phyloP scores from a whole-genome alignment of 2,113 vertebrate species.

The Colinus virginianus region DNA sequence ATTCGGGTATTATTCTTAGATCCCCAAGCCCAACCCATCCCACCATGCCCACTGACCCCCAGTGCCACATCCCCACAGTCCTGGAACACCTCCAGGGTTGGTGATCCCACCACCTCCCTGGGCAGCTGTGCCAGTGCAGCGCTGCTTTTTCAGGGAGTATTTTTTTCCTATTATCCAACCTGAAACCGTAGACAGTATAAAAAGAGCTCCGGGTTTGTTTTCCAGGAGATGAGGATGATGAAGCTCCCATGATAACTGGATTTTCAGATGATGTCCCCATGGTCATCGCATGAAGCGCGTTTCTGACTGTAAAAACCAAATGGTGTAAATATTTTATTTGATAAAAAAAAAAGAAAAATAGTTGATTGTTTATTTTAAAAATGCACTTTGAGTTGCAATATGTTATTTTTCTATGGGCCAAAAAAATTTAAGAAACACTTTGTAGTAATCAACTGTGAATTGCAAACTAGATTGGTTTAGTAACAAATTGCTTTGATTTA shows the following conservation, averaged over 20 bases:
- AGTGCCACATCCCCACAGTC: no score
- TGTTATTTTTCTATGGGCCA: conserved; percentile 88
- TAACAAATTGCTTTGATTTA: conserved; percentile 73
- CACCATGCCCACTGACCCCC: no score
- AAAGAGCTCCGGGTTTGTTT: conserved; percentile 34
- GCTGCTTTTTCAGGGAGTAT: no score
- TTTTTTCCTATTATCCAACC: no score
- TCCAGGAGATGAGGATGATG: conserved; percentile 95
- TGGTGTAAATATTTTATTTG: conserved; percentile 87
- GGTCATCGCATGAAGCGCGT: conserved; percentile 92
- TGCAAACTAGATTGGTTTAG: conserved; percentile 76
- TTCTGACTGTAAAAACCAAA: conserved; percentile 79
- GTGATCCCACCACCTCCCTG: no score
- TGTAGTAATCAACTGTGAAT: conserved; percentile 82
- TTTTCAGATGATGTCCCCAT: conserved; percentile 99
- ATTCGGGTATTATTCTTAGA: no score
- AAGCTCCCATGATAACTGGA: conserved; percentile 96
- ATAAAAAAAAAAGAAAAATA: conserved; percentile 74
- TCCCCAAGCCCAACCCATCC: no score
- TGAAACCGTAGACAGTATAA: neutral
- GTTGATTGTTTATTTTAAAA: conserved; percentile 85
- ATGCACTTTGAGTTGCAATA: conserved; percentile 90
- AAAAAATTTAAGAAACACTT: conserved; percentile 75
- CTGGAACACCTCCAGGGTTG: no score
- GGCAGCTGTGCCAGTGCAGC: no score